Evolutionary conservation across 1,140 invertebrate genomes (phyloP).

Genomic region (Saccostrea echinata): DNA sequence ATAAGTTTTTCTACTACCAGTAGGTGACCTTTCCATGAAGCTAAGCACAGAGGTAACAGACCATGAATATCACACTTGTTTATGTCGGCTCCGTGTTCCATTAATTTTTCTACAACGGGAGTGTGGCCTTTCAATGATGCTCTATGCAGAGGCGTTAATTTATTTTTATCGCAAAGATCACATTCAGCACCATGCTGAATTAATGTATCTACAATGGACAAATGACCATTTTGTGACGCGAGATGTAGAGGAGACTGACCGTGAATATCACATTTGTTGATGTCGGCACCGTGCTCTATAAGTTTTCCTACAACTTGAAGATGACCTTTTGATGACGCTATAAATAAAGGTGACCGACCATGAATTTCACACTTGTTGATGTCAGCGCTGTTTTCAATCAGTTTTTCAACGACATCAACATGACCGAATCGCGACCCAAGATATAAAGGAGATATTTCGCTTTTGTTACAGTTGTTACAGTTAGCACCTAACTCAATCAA

Average conservation of each 20-base stretch:
- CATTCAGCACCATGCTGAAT: neutral
- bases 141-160: neutral
- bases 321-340: neutral
- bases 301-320: neutral
- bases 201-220: neutral
- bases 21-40: neutral
- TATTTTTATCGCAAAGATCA: neutral
- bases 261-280: neutral
- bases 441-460: neutral
- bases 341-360: neutral
- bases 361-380: neutral
- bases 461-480: neutral
- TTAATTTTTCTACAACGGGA: neutral
- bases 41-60: neutral
- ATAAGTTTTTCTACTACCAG: neutral
- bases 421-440: neutral
- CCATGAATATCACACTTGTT: neutral
- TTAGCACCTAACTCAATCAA: neutral
- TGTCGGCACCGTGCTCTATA: neutral
- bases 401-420: neutral
- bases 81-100: neutral
- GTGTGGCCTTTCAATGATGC: too few species aligned
- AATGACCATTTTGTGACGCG: neutral
- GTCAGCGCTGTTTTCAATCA: neutral
- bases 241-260: neutral